These are phyloP conservation scores for Lordiphosa clarofinis DNA, from an alignment of 1,140 invertebrate genomes.

Conservation along the genomic window DNA sequence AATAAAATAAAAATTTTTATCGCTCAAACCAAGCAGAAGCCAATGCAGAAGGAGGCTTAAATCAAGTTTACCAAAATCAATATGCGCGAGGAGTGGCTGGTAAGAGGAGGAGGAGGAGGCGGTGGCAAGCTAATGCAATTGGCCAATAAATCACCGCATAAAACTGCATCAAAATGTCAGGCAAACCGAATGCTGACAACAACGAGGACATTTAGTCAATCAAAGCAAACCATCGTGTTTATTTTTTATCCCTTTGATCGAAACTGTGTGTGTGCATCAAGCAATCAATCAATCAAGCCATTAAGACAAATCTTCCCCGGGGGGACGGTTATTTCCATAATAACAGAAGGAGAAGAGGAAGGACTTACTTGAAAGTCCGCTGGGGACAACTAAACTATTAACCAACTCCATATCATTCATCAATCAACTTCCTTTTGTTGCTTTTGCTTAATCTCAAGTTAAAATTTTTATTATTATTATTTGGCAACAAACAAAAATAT, in stretches of 20 bases:
- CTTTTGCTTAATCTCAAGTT: too few species aligned
- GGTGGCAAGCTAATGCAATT: constrained; percentile 62
- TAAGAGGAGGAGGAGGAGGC: neutral
- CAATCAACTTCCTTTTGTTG: too few species aligned
- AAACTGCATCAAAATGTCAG: constrained; percentile 49
- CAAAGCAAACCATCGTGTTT: constrained; percentile 11
- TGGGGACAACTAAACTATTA: too few species aligned
- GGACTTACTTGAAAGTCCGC: too few species aligned
- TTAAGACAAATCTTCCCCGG: constrained; percentile 44
- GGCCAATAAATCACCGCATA: constrained; percentile 62
- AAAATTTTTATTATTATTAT: too few species aligned
- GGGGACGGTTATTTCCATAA: too few species aligned
- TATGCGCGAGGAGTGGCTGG: constrained; percentile 12
- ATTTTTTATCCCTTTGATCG: constrained; percentile 12
- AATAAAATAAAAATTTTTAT: constrained; percentile 70
- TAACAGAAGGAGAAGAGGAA: too few species aligned
- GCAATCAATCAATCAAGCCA: constrained; percentile 43
- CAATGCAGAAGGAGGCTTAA: constrained; percentile 26
- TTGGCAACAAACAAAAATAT: too few species aligned
- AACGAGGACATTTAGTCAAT: constrained; percentile 39
- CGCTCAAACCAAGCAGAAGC: constrained; percentile 24
- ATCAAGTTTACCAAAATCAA: constrained; percentile 41
- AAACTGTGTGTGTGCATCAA: constrained; percentile 34
- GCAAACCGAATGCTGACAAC: constrained; percentile 3
- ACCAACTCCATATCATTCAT: too few species aligned